Percentiles rank a stretch among this genome's conserved stretches.
Evolutionary conservation across 2,888 invertebrate genomes (phyloP).

Genomic region (Trissolcus brochymenae): DNA sequence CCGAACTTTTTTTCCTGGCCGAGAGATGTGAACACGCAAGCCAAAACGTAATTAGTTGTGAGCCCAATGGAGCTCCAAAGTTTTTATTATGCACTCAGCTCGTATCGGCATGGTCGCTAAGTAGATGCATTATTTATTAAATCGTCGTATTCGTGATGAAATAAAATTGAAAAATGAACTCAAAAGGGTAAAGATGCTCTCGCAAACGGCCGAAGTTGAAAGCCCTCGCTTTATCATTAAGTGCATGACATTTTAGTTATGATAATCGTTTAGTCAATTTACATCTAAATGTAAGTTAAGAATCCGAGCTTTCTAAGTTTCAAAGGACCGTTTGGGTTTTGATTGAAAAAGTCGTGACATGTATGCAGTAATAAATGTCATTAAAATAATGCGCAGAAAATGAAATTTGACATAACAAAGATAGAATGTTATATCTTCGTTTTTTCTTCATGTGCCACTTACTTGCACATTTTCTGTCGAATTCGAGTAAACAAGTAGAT

Average conservation of each 20-base stretch:
- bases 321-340: too few relatives aligned
- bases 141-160: neutral
- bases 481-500: too few relatives aligned
- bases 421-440: too few relatives aligned
- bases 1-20: conserved; percentile 4
- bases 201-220: conserved; percentile 18
- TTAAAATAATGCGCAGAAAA: too few relatives aligned
- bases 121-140: conserved; percentile 26
- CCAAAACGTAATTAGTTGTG: neutral
- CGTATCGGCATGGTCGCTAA: neutral
- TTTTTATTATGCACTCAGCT: neutral
- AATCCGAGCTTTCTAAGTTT: neutral
- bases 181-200: conserved; percentile 5
- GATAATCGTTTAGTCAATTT: conserved; percentile 10
- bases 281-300: neutral
- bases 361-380: neutral
- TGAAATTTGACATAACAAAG: too few relatives aligned
- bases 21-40: neutral
- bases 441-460: too few relatives aligned
- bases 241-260: conserved; percentile 6
- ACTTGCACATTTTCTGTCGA: too few relatives aligned
- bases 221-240: conserved; percentile 18
- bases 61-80: neutral
- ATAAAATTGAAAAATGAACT: conserved; percentile 5
- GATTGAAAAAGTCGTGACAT: too few relatives aligned